phyloP scores from a whole-genome alignment of 2,888 invertebrate genomes.

The Temnothorax unifasciatus region DNA sequence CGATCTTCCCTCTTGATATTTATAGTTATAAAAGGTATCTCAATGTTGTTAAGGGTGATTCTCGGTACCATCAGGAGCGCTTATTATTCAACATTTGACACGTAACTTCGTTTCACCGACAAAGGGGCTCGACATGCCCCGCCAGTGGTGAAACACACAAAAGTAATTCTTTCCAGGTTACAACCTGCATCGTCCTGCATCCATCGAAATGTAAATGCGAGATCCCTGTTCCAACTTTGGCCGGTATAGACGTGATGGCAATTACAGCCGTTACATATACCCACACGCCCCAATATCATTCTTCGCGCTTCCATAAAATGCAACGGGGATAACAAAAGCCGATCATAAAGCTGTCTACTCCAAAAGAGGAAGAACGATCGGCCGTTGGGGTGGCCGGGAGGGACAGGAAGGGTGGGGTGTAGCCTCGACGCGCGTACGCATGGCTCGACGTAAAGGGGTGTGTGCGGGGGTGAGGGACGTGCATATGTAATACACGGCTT shows the following conservation, averaged over 20 bases:
- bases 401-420: conserved; percentile 8
- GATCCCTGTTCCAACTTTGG: conserved; percentile 20
- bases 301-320: conserved; percentile 62
- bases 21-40: neutral
- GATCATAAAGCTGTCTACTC: conserved; percentile 71
- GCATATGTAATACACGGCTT: conserved; percentile 69
- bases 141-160: neutral
- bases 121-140: neutral
- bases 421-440: conserved; percentile 52
- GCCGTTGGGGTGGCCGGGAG: neutral
- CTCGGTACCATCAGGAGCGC: neutral
- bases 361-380: conserved; percentile 64
- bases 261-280: conserved; percentile 41
- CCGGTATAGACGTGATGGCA: conserved; percentile 3
- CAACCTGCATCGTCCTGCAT: neutral
- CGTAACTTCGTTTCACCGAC: conserved; percentile 17
- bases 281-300: conserved; percentile 40
- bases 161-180: conserved; percentile 7
- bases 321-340: conserved; percentile 70
- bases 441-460: neutral
- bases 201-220: conserved; percentile 38
- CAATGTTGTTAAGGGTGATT: neutral
- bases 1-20: too few species aligned
- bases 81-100: conserved; percentile 31
- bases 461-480: neutral